A percentile compares a stretch with the other conserved stretches of the same genome.
These are phyloP conservation scores for Antechinus flavipes DNA, from an alignment of 2,113 vertebrate species.

Conservation along the genomic window DNA sequence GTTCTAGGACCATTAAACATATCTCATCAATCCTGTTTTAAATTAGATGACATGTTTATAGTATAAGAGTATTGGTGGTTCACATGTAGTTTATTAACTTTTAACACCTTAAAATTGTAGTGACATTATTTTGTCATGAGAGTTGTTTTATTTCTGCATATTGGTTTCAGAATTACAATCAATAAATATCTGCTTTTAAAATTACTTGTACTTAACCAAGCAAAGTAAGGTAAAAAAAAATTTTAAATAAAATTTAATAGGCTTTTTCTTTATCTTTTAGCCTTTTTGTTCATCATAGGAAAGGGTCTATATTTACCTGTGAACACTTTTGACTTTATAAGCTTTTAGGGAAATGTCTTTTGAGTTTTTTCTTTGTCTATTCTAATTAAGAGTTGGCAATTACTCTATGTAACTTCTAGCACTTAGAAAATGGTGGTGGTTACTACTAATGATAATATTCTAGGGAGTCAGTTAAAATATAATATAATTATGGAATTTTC, in stretches of 20 bases:
- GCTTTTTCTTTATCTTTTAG: slow-evolving; percentile 3
- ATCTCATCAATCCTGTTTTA: slow-evolving; percentile 12
- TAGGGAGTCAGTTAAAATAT: neutral
- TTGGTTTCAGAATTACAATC: slow-evolving; percentile 58
- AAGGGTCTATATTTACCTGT: neutral
- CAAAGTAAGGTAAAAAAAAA: neutral
- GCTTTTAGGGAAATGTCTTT: slow-evolving; percentile 14
- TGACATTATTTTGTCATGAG: slow-evolving; percentile 74
- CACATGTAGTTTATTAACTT: slow-evolving; percentile 65
- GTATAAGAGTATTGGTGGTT: slow-evolving; percentile 34
- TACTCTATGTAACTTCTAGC: neutral
- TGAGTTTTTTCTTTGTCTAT: neutral
- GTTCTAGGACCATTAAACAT: neutral
- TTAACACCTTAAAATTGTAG: slow-evolving; percentile 52
- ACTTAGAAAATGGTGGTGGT: neutral
- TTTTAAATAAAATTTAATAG: slow-evolving; percentile 16
- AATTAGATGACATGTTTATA: slow-evolving; percentile 20
- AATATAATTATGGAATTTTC: neutral
- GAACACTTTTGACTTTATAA: neutral
- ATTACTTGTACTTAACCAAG: slow-evolving; percentile 28
- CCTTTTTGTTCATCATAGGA: slow-evolving; percentile 6
- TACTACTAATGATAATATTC: neutral
- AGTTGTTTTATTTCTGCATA: slow-evolving; percentile 71
- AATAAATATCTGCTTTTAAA: slow-evolving; percentile 62
- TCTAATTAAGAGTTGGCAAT: neutral